Base-by-base conservation (phyloP, 1,140 invertebrate species). In the Ctenoplectra terminalis region DNA sequence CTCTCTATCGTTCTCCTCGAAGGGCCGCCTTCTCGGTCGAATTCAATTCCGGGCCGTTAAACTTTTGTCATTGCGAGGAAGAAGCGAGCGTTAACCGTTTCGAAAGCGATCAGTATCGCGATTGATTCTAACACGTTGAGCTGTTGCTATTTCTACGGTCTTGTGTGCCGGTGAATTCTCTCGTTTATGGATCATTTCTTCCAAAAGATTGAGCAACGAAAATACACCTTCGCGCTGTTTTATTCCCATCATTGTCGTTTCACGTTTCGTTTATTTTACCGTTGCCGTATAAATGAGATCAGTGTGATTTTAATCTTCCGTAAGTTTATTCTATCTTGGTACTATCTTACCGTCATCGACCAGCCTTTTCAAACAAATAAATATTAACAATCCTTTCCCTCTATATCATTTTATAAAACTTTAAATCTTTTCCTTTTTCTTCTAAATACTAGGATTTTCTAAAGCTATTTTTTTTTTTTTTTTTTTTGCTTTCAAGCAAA, bases 21-120 rank as follows among this genome's bases (percentile, higher is more conserved):
- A 43, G 34, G 64, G 31, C 29, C 56, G 60, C 61, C 34, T 74
- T 34, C 48, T 75, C 50, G 58, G 46, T 73, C 66, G 66, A 84
- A 86, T 88, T 81, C 86, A 86, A 88, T 88, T 83, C 74, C 81
- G 73, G 60, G 43, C 86, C 74, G 84, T 88, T 88, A 88, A 88
- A 88, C 87, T 88, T 88, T 86, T 78, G 79, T 87, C 85, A 77
- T 87, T 87, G 70, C 75, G 29, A 50, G 63, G 48, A 40, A 73
- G 72, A 48, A 69, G 72, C 48, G 34, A 63, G 66, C 81, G 71
- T 83, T 86, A 87, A 86, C 46, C 64, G 70, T 82, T 64, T 58
- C 37, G 34, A 46, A 63, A 74, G 63, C 69, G 70, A 56, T 72
- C 77, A 61, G 58, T 37, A 50, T 67, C 46, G 31, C 71, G 72